These are phyloP conservation scores for Mormyrus iriodes DNA, from an alignment of 2,113 vertebrate genomes.

Conservation along the genomic window DNA sequence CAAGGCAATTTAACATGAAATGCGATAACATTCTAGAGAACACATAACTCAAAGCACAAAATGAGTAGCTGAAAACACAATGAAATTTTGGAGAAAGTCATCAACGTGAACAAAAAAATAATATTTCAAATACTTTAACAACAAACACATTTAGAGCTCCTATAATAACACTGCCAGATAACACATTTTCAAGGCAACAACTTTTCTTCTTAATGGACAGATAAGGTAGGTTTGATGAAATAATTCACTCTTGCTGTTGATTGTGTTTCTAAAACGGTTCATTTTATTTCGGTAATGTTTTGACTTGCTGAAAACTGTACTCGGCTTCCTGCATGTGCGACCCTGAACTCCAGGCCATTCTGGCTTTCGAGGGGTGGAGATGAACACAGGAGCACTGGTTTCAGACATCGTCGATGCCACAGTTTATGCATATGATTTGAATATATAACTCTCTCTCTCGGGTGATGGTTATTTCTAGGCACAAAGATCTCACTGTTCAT, in stretches of 20 bases:
- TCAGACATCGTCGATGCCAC: not conserved
- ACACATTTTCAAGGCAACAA: not conserved
- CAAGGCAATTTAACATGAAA: not conserved
- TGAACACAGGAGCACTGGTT: not conserved
- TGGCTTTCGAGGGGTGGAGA: not conserved
- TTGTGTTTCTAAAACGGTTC: not conserved
- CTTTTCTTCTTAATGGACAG: not conserved
- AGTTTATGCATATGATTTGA: not conserved
- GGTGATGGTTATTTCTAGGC: not conserved
- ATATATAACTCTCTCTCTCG: not conserved
- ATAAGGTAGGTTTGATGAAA: not conserved
- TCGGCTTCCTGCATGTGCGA: not conserved
- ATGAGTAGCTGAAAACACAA: not conserved
- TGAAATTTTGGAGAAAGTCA: not conserved
- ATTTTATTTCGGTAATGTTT: not conserved
- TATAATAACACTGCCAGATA: not conserved
- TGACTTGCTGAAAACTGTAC: not conserved
- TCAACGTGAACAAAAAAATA: not conserved
- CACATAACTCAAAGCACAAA: not conserved
- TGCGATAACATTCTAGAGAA: not conserved
- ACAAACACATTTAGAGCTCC: not conserved
- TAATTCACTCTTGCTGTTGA: not conserved
- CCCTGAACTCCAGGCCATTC: not conserved
- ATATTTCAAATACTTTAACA: not conserved
- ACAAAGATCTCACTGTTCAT: constrained; percentile 5